Evolutionary conservation across 2,888 invertebrate species (phyloP), one percentile per base, ranked within the genome.

Genomic region (Xanthia togata): DNA sequence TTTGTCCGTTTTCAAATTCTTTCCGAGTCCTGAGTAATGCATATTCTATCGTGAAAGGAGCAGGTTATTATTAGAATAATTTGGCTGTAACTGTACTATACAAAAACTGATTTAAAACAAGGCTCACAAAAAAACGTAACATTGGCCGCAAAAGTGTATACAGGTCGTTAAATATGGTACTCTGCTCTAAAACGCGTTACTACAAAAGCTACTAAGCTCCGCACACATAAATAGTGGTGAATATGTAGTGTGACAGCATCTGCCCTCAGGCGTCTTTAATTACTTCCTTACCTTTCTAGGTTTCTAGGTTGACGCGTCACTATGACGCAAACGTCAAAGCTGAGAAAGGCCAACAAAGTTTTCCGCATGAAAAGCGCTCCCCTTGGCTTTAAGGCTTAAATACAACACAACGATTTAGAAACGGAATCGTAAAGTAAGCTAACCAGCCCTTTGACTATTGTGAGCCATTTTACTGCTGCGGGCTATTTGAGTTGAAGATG

Each of bases 211-310:
- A 53, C n/a, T 47, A 38, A 64, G 17, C 20, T 68, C 17, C 38
- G 5, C 38, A 53, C 44, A 44, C 63, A 60, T 50, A 76, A 78
- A 63, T 70, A 68, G 62, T 82, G 63, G 68, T 64, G 23, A 63
- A 26, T 53, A 53, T 38, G 50, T 67, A 53, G 60, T 41, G 20
- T 73, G 57, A 70, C 71, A 72, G 47, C 26, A 63, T 64, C 73
- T 76, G 62, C 82, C 88, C 78, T 78, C 31, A 76, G 77, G 85
- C 82, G 50, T 81, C 87, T 85, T 88, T 88, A 88, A 88, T 88
- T 87, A 85, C 88, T 83, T 75, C 84, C 81, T 84, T 70, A 73
- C 88, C 70, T 87, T 87, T 87, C 85, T 88, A 78, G 88, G 88
- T 88, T 88, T 88, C 81, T 88, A 85, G 88, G 88, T 87, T 88